A percentile compares a stretch with the other conserved stretches of the same genome.
These are phyloP conservation scores for Stegodyphus mimosarum DNA, from an alignment of 1,140 invertebrate species.

Conservation along the genomic window DNA sequence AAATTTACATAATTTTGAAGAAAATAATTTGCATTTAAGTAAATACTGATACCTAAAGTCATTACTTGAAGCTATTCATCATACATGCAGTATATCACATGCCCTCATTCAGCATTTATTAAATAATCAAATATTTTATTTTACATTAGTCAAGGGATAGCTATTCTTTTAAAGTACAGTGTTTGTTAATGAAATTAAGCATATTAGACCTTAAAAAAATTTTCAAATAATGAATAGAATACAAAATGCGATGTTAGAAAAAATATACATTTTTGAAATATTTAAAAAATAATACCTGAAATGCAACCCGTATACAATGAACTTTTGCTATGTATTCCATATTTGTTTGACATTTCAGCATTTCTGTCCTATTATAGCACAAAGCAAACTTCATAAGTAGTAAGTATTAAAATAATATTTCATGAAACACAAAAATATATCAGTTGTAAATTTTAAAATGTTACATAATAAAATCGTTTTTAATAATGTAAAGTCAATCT, in stretches of 20 bases:
- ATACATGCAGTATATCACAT: too few relatives aligned
- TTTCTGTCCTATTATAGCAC: constrained; percentile 48
- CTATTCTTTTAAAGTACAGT: too few relatives aligned
- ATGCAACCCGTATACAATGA: constrained; percentile 85
- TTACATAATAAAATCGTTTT: background rate
- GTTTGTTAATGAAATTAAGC: too few relatives aligned
- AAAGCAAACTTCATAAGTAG: background rate
- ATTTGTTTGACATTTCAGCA: constrained; percentile 79
- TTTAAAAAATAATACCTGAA: constrained; percentile 71
- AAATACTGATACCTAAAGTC: too few relatives aligned
- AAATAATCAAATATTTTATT: too few relatives aligned
- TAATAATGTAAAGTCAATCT: background rate
- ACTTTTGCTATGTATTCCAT: constrained; percentile 95
- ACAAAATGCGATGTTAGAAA: background rate
- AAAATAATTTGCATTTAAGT: too few relatives aligned
- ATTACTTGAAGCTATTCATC: too few relatives aligned
- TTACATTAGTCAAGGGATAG: too few relatives aligned
- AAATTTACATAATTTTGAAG: too few relatives aligned
- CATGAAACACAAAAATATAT: background rate
- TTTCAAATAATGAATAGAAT: too few relatives aligned
- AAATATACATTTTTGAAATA: background rate
- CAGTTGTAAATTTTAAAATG: background rate
- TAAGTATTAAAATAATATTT: background rate
- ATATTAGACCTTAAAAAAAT: too few relatives aligned
- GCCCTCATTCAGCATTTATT: too few relatives aligned